Conservation (phyloP, 92 coral and sea anemone species). For the Phenganax subtilis region DNA sequence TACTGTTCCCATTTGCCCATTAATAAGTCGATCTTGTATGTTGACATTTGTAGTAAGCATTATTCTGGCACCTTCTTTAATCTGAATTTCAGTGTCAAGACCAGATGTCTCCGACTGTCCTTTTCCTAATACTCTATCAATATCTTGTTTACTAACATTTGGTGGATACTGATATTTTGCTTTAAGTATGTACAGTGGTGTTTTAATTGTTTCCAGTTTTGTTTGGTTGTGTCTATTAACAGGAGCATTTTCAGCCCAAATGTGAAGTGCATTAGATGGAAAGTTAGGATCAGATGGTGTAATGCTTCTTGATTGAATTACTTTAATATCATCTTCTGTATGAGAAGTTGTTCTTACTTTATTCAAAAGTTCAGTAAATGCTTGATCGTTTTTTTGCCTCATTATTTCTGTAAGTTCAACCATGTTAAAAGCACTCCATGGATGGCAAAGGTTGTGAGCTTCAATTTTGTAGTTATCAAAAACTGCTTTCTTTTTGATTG, state of each 20-base stretch:
- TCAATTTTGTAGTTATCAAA: too few relatives aligned
- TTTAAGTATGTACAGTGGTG: not conserved
- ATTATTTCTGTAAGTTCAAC: too few relatives aligned
- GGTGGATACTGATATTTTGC: not conserved
- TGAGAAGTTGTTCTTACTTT: not conserved
- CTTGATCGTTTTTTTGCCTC: not conserved
- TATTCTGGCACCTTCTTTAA: not conserved
- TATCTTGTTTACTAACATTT: not conserved
- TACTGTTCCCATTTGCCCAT: not conserved
- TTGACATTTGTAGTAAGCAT: not conserved
- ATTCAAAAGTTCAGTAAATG: not conserved
- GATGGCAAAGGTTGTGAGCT: not conserved
- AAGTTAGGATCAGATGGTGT: not conserved
- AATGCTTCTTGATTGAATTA: not conserved
- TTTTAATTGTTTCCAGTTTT: not conserved
- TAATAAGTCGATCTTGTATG: not conserved
- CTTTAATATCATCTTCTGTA: not conserved
- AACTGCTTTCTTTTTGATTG: too few relatives aligned
- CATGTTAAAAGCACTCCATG: not conserved
- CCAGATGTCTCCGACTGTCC: not conserved
- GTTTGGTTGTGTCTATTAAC: not conserved
- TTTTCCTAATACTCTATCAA: not conserved
- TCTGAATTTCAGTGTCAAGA: not conserved
- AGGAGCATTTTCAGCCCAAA: constrained; percentile 4
- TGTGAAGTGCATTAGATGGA: not conserved